phyloP scores from a whole-genome alignment of 2,888 invertebrate species.

The Microctonus hyperodae region DNA sequence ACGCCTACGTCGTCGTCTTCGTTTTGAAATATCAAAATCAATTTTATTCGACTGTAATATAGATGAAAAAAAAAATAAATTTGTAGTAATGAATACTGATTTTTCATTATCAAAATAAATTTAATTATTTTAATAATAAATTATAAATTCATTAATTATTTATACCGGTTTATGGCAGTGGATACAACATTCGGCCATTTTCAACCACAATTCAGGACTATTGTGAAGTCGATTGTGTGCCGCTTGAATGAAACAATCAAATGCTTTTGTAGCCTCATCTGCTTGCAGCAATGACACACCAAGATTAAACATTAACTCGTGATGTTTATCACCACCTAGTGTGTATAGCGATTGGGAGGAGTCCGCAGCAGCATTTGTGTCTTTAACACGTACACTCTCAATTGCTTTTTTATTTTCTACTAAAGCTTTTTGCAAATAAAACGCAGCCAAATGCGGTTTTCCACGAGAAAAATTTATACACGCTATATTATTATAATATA shows the following conservation, averaged over 20 bases:
- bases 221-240: constrained; percentile 80
- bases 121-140: background rate
- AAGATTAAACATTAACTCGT: constrained; percentile 79
- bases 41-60: constrained; percentile 68
- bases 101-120: background rate
- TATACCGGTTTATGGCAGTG: constrained; percentile 70
- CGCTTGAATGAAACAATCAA: constrained; percentile 88
- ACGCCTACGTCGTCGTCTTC: constrained; percentile 55
- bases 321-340: constrained; percentile 69
- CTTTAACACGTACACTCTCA: constrained; percentile 60
- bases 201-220: constrained; percentile 90
- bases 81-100: background rate
- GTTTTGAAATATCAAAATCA: constrained; percentile 68
- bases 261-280: constrained; percentile 82
- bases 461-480: constrained; percentile 81
- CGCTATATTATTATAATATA: constrained; percentile 84
- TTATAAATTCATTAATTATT: constrained; percentile 55
- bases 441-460: constrained; percentile 80
- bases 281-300: constrained; percentile 85
- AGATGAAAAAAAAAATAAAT: no score
- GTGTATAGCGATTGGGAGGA: constrained; percentile 70
- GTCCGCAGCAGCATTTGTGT: constrained; percentile 57
- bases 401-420: constrained; percentile 71
- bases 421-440: constrained; percentile 81
- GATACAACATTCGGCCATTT: constrained; percentile 93